Evolutionary conservation across 2,113 vertebrate species (phyloP).

Genomic region (Phoenicopterus ruber): DNA sequence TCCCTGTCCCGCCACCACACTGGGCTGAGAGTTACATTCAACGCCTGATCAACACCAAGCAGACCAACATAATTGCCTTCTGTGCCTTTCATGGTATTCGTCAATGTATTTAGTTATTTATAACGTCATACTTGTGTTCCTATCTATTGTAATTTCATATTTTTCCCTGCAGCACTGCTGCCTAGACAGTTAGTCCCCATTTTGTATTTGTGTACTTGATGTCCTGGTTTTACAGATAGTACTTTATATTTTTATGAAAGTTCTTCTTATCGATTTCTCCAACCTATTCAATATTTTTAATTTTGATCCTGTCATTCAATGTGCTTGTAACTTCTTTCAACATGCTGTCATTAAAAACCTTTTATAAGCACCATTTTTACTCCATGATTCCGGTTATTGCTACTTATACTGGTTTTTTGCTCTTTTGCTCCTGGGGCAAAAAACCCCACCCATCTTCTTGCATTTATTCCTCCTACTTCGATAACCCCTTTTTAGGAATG

Average conservation of each 20-base stretch:
- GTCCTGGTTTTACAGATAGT: background rate
- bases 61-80: background rate
- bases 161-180: background rate
- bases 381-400: background rate
- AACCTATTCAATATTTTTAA: background rate
- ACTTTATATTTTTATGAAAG: background rate
- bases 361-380: background rate
- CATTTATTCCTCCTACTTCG: background rate
- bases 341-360: background rate
- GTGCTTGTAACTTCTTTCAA: background rate
- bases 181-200: background rate
- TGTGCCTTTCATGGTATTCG: background rate
- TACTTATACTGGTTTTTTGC: background rate
- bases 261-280: background rate
- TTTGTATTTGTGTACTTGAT: background rate
- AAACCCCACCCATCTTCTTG: background rate
- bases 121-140: background rate
- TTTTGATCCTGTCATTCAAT: background rate
- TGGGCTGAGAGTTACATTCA: background rate
- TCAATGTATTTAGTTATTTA: background rate
- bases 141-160: background rate
- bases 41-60: background rate
- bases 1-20: background rate
- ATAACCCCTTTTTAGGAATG: background rate
- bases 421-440: background rate